Percentiles rank a stretch among this genome's conserved stretches.
phyloP scores from a whole-genome alignment of 1,140 invertebrate genomes.

The Coenobita brevimanus region DNA sequence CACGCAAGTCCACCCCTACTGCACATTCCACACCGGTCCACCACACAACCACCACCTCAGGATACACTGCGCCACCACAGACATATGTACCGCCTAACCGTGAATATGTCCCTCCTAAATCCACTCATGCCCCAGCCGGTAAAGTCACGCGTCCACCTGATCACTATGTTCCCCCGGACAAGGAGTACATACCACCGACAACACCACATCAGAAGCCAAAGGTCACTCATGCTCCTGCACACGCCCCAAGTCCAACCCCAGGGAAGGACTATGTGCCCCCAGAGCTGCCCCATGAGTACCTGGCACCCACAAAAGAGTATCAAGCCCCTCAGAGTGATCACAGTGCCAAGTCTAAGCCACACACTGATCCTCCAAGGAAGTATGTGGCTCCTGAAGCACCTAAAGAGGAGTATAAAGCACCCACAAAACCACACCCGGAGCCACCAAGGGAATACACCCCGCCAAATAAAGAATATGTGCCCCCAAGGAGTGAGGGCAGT shows the following conservation, averaged over 20 bases:
- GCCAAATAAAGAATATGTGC: background rate
- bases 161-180: slow-evolving; percentile 12
- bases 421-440: slow-evolving; percentile 5
- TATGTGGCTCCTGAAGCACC: too few species aligned
- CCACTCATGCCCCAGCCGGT: background rate
- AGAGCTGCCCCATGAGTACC: background rate
- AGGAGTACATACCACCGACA: slow-evolving; percentile 10
- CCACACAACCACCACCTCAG: background rate
- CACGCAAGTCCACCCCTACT: background rate
- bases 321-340: background rate
- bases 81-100: background rate
- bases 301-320: too few species aligned
- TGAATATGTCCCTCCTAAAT: slow-evolving; percentile 18
- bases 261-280: slow-evolving; percentile 27
- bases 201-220: background rate
- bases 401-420: too few species aligned
- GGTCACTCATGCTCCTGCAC: background rate
- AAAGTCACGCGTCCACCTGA: background rate
- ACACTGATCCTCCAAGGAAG: background rate
- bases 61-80: background rate
- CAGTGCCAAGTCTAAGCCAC: background rate
- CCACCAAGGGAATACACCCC: background rate
- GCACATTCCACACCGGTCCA: background rate
- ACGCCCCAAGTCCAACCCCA: slow-evolving; percentile 16
- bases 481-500: too few species aligned